Percentiles rank a stretch among this genome's conserved stretches.
These are phyloP conservation scores for Platichthys stellatus DNA, from an alignment of 2,113 vertebrate genomes.

Conservation along the genomic window DNA sequence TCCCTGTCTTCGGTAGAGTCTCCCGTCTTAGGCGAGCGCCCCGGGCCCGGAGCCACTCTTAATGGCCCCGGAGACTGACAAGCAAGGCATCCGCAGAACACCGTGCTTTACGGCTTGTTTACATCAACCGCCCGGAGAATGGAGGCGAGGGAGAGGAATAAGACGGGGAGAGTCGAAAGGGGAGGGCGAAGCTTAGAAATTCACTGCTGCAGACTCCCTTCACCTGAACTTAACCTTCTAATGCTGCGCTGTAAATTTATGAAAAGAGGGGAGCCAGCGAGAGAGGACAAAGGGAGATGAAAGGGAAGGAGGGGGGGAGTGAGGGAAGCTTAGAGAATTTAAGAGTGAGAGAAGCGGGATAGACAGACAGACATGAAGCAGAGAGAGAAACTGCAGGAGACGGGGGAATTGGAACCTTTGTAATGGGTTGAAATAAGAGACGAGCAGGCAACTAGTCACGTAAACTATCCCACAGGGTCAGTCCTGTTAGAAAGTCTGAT, in stretches of 20 bases:
- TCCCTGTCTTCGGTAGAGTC: too few species aligned
- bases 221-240: constrained; percentile 77
- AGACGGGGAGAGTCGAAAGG: neutral
- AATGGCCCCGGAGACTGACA: constrained; percentile 65
- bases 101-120: constrained; percentile 78
- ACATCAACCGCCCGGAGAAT: constrained; percentile 66
- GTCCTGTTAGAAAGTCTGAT: constrained; percentile 50
- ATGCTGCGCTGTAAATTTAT: constrained; percentile 67
- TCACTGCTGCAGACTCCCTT: constrained; percentile 54
- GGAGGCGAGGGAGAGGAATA: constrained; percentile 36
- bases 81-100: constrained; percentile 44
- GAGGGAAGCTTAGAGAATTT: constrained; percentile 54
- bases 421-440: constrained; percentile 67
- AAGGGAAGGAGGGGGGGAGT: constrained; percentile 49
- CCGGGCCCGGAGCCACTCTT: constrained; percentile 48
- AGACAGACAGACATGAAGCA: constrained; percentile 69
- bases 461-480: constrained; percentile 73
- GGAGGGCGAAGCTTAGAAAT: constrained; percentile 23
- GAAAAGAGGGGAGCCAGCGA: constrained; percentile 13
- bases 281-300: constrained; percentile 68
- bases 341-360: constrained; percentile 45
- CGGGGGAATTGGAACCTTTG: constrained; percentile 55
- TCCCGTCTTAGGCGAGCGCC: too few species aligned
- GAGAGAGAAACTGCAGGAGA: constrained; percentile 52
- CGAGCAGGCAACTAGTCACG: constrained; percentile 55